Base-by-base conservation (phyloP, 2,888 invertebrate genomes). In the Pycnomerus fuliginosus region DNA sequence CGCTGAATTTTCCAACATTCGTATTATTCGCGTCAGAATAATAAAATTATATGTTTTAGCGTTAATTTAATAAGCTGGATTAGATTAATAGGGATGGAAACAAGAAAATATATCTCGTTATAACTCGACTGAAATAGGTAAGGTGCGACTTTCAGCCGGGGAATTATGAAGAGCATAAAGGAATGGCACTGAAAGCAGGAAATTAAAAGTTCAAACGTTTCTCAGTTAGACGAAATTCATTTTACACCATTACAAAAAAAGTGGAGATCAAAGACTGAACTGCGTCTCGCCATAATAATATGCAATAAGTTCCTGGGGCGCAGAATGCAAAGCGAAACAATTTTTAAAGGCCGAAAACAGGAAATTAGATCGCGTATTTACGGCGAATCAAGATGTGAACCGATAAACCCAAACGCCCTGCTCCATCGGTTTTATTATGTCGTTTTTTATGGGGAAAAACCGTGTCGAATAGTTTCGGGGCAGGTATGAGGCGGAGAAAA, bases 201-300 rank as follows among this genome's bases (percentile, higher is more conserved):
- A 65, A 65, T 65, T 64, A 65, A 65, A 63, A 62, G 58, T 61
- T 65, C 62, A 59, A 63, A 62, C 60, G 58, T 53, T 55, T 57
- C 53, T 56, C 62, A 59, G 57, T 58, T 54, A 50, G 50, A 49
- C 49, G 52, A 57, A 57, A 59, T 54, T 55, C 57, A 57, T 57
- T 57, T 59, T 52, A 51, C 42, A 38, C 42, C 47, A 47, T 43
- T 39, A 34, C 42, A 41, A 46, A 33, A 46, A n/a, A 8, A 4
- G 47, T 48, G 50, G 40, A 53, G 58, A 58, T 58, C 58, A 58
- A 58, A 58, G 54, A 32, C n/a, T n/a, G n/a, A n/a, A n/a, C n/a
- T n/a, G n/a, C n/a, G n/a, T n/a, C n/a, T n/a, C n/a, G n/a, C n/a
- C n/a, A n/a, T n/a, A n/a, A n/a, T n/a, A n/a, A n/a, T n/a, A n/a